Evolutionary conservation across 2,888 invertebrate species (phyloP).

Genomic region (Orgyia antiqua): DNA sequence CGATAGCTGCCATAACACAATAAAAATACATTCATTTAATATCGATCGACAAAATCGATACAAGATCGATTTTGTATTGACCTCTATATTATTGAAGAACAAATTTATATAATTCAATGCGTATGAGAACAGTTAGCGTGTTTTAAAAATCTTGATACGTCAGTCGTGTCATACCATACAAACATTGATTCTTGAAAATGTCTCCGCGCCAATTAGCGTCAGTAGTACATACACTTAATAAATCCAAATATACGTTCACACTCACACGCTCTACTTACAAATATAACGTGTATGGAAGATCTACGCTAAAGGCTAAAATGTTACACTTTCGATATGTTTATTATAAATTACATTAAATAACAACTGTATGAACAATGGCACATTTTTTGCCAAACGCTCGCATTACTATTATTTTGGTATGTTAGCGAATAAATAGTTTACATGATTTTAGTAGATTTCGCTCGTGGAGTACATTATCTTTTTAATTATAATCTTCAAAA

Average conservation of each 20-base stretch:
- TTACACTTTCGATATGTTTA: slow-evolving; percentile 73
- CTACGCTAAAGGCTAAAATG: slow-evolving; percentile 74
- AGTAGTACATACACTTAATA: too few relatives aligned
- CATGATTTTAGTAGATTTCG: not conserved
- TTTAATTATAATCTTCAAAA: not conserved
- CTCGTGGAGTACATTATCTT: not conserved
- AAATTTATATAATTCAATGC: too few relatives aligned
- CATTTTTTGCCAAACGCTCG: slow-evolving; percentile 52
- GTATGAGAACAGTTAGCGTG: too few relatives aligned
- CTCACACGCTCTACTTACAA: slow-evolving; percentile 51
- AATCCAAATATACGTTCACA: slow-evolving; percentile 26
- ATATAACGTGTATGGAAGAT: slow-evolving; percentile 69
- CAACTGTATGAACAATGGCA: slow-evolving; percentile 67
- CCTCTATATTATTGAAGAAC: too few relatives aligned
- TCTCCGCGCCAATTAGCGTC: slow-evolving; percentile 7
- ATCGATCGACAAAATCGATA: too few relatives aligned
- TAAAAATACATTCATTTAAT: too few relatives aligned
- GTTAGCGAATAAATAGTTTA: slow-evolving; percentile 16
- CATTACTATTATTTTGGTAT: slow-evolving; percentile 39
- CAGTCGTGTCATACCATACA: too few relatives aligned
- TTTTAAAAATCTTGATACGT: too few relatives aligned
- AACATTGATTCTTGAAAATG: slow-evolving; percentile 37
- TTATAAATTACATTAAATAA: slow-evolving; percentile 65
- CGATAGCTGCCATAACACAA: too few relatives aligned
- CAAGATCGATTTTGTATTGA: too few relatives aligned